Conservation (phyloP, 2,888 invertebrate genomes). For the Trichogramma evanescens region DNA sequence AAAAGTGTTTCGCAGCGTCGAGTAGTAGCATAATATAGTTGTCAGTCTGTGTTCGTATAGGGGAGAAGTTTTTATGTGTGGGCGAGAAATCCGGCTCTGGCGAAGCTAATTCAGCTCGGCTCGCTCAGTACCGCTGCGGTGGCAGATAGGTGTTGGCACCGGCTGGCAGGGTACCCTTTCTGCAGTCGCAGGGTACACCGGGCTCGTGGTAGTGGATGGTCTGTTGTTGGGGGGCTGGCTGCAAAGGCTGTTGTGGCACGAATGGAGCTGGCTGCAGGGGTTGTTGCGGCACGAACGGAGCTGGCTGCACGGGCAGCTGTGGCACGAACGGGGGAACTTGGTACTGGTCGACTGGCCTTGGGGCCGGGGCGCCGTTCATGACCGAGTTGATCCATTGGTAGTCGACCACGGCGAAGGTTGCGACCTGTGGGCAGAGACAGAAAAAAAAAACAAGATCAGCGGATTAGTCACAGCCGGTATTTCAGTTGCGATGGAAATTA, state of each 20-base stretch:
- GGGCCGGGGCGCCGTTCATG: conserved; percentile 22
- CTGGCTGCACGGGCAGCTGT: neutral
- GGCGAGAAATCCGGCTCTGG: no score
- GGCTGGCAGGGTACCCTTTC: conserved; percentile 29
- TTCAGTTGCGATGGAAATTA: neutral
- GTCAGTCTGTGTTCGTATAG: no score
- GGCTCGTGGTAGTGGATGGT: conserved; percentile 7
- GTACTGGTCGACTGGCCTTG: neutral
- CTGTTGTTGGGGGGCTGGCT: conserved; percentile 5
- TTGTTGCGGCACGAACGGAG: neutral
- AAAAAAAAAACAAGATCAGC: neutral
- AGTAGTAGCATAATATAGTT: no score
- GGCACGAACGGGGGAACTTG: neutral
- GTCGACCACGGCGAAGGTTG: conserved; percentile 38
- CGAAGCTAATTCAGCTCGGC: neutral
- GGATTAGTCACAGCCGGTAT: neutral
- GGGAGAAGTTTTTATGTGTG: no score
- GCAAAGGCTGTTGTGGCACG: neutral
- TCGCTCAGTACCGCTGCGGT: conserved; percentile 19
- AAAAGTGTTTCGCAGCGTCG: no score
- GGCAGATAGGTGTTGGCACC: conserved; percentile 34
- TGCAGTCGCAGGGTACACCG: conserved; percentile 32
- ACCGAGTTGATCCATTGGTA: conserved; percentile 32
- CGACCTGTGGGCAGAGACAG: conserved; percentile 30
- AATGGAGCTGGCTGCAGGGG: neutral